Percentiles rank a stretch among this genome's conserved stretches.
Conservation (phyloP, 2,113 vertebrate genomes). For the Mormyrus lacerda region DNA sequence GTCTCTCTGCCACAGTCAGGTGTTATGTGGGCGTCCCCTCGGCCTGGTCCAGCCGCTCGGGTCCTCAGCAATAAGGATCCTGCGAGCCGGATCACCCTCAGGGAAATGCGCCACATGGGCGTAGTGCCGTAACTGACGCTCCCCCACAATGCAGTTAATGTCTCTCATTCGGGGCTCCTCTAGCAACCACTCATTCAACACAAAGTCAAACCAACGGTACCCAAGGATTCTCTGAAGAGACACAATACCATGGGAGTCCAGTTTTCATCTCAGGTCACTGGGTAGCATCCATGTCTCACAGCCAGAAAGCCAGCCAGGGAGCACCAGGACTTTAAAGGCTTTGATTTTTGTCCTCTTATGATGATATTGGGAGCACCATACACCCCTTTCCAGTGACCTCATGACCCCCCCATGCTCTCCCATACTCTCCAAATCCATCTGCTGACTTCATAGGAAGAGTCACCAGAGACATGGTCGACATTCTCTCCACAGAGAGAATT, state of each 20-base stretch:
- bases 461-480: neutral
- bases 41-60: neutral
- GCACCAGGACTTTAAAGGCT: neutral
- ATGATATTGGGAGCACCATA: neutral
- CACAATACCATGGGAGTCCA: neutral
- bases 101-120: neutral
- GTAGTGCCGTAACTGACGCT: neutral
- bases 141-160: neutral
- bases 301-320: neutral
- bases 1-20: neutral
- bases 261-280: neutral
- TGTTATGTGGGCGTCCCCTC: neutral
- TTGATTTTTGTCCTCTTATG: too few relatives aligned
- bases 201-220: neutral
- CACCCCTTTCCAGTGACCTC: neutral
- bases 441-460: neutral
- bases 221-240: neutral
- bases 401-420: neutral
- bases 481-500: neutral
- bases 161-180: neutral
- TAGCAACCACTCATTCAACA: neutral
- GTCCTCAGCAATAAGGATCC: neutral
- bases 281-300: neutral
- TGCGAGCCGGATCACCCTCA: neutral
- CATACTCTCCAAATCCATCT: neutral